Base-by-base conservation (phyloP, 2,113 vertebrate genomes). In the Syngnathoides biaculeatus region DNA sequence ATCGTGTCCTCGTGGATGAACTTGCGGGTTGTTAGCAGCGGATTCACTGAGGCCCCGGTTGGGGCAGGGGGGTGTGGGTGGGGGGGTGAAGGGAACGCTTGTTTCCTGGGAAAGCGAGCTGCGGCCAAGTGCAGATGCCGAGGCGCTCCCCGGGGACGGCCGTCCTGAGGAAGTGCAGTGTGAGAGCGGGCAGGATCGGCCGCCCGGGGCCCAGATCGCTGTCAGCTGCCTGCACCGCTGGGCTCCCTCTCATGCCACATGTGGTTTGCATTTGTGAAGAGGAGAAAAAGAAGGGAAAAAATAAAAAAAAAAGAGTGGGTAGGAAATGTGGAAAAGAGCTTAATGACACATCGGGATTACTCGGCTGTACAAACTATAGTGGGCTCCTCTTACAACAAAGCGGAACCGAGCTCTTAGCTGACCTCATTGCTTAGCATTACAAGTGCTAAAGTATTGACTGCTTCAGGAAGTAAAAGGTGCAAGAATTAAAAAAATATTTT, bases 91-190 rank as follows among this genome's bases (percentile, higher is more conserved):
- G 91, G 86, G 88, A 90, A 87, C 11, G 8, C 90, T 92, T 89
- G 91, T 94, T 97, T 92, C 94, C 92, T 95, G 95, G 94, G 96
- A 98, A 98, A 94, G 88, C 80, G 81, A 80, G 80, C 81, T 69
- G 78, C 72, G 91, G 96, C 96, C 95, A 98, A 95, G 92, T 83
- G 58, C 72, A 93, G 92, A 98, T 95, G 93, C 93, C 91, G 88
- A 75, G 85, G 85, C 69, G 71, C 60, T 92, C 95, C 93, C 85
- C 0, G 4, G 94, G 92, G 94, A 93, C 83, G 71, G 79, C 67
- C 67, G 84, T 93, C 30, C 85, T 88, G 88, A 87, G 92, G 91
- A 90, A 92, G 87, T 88, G 89, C 80, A 83, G 85, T 84, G 87
- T 86, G 88, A 89, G 79, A 83, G 63, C 82, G 72, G 69, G 81